These are phyloP conservation scores for Pseudonaja textilis DNA, from an alignment of 2,113 vertebrate species.

Conservation along the genomic window DNA sequence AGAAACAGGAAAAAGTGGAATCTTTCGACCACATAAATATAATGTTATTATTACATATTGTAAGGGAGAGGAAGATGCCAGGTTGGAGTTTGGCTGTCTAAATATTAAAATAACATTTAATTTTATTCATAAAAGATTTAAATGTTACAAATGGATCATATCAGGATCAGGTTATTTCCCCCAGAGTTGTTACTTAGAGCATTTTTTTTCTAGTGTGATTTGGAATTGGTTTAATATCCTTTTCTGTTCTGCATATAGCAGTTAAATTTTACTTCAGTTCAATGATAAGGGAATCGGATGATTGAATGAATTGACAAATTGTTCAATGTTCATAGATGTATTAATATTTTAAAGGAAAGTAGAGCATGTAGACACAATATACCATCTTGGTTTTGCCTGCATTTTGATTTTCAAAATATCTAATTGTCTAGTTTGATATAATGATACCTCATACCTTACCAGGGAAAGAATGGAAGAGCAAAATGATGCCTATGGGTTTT, in stretches of 20 bases:
- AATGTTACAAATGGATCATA: background rate
- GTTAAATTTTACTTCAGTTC: background rate
- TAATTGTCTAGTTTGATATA: background rate
- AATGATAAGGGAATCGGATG: background rate
- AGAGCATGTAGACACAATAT: background rate
- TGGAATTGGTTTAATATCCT: background rate
- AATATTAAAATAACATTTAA: background rate
- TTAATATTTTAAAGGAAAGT: background rate
- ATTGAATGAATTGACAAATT: background rate
- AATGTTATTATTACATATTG: background rate
- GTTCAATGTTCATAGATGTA: background rate
- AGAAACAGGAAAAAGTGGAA: background rate
- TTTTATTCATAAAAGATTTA: background rate
- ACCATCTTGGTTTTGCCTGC: background rate
- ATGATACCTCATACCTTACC: background rate
- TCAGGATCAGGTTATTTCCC: background rate
- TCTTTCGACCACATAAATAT: background rate
- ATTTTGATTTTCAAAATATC: background rate
- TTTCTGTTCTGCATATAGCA: background rate
- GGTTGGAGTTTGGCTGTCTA: background rate
- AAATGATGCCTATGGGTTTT: background rate
- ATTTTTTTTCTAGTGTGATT: background rate
- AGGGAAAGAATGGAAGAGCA: background rate
- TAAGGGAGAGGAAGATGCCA: background rate
- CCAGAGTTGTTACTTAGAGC: background rate